Conservation (phyloP, 1,140 invertebrate species). For the Araneus ventricosus region DNA sequence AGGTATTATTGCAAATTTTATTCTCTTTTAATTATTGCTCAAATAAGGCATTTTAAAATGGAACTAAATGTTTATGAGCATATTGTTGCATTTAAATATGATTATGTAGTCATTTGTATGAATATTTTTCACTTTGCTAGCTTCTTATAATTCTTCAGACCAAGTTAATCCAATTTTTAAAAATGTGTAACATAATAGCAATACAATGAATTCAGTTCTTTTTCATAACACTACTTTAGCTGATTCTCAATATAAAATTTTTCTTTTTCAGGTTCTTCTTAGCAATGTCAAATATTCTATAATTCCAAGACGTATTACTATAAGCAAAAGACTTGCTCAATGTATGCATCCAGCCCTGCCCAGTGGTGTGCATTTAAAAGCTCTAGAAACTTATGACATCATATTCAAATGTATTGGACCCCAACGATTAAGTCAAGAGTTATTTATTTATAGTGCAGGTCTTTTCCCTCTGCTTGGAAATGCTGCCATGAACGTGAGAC, state of each 20-base stretch:
- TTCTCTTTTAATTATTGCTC: no score
- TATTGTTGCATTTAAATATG: no score
- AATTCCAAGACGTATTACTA: slow-evolving; percentile 94
- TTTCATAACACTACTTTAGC: background rate
- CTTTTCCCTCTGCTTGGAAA: slow-evolving; percentile 93
- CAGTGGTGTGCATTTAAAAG: slow-evolving; percentile 94
- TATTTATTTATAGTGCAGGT: slow-evolving; percentile 93
- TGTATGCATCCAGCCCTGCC: slow-evolving; percentile 97
- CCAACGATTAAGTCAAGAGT: slow-evolving; percentile 89
- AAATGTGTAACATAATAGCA: no score
- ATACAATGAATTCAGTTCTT: background rate
- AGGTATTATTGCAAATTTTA: no score
- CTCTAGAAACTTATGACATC: slow-evolving; percentile 95
- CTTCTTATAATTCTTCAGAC: no score
- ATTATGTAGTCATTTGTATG: no score
- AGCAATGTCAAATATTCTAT: slow-evolving; percentile 90
- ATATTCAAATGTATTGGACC: slow-evolving; percentile 95
- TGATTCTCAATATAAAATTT: background rate
- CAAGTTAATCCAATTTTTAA: no score
- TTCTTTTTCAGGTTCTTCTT: slow-evolving; percentile 84
- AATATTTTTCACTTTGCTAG: no score
- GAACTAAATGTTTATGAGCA: no score
- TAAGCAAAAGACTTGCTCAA: slow-evolving; percentile 95
- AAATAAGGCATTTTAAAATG: no score
- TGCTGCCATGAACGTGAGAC: slow-evolving; percentile 94